Conservation (phyloP, 2,888 invertebrate genomes). For the Phymatocera aterrima region DNA sequence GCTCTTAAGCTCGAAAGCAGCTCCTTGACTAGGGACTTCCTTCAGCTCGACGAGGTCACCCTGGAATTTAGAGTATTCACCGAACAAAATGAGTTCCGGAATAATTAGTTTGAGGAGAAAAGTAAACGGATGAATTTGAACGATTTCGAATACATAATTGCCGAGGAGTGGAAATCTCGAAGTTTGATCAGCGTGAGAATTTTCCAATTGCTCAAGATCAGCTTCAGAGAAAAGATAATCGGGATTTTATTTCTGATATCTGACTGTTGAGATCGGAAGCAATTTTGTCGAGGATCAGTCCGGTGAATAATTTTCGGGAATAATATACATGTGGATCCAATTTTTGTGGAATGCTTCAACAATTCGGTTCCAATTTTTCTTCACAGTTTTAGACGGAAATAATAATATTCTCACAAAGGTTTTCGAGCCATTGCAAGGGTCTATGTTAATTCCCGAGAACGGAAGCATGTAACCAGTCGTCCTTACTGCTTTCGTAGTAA, state of each 20-base stretch:
- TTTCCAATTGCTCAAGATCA: too few relatives aligned
- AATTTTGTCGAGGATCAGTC: too few relatives aligned
- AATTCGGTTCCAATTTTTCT: neutral
- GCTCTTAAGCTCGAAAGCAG: slow-evolving; percentile 84
- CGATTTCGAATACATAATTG: neutral
- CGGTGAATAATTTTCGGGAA: too few relatives aligned
- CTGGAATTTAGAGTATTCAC: slow-evolving; percentile 74
- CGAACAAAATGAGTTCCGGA: neutral
- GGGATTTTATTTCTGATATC: too few relatives aligned
- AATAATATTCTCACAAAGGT: neutral
- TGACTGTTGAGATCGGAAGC: too few relatives aligned
- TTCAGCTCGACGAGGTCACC: slow-evolving; percentile 94
- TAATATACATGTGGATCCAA: too few relatives aligned
- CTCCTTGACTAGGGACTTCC: slow-evolving; percentile 80
- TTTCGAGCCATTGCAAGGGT: neutral
- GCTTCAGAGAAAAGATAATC: too few relatives aligned
- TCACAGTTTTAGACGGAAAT: neutral
- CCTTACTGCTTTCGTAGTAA: neutral
- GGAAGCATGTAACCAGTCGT: neutral
- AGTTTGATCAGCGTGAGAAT: too few relatives aligned
- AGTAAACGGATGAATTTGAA: neutral
- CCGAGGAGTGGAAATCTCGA: neutral
- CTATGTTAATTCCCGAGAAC: neutral
- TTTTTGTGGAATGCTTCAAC: neutral
- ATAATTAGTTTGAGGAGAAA: neutral